phyloP scores from a whole-genome alignment of 2,113 vertebrate genomes.

The Pteruthius melanotis region DNA sequence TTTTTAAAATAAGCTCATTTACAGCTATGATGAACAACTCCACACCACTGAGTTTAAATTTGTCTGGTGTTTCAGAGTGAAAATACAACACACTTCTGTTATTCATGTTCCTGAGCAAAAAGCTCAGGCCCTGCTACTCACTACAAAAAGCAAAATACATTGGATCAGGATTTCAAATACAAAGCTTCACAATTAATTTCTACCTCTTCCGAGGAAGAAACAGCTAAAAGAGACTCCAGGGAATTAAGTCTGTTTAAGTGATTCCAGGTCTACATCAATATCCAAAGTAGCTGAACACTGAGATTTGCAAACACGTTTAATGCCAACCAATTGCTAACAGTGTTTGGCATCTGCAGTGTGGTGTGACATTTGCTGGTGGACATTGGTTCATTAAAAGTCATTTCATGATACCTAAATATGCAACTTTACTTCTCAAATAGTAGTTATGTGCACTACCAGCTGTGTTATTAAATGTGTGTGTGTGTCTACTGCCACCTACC shows the following conservation, averaged over 20 bases:
- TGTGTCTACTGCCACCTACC: constrained; percentile 42
- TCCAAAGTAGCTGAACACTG: background rate
- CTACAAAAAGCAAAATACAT: background rate
- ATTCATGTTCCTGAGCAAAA: background rate
- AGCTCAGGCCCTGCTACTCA: background rate
- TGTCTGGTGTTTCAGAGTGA: background rate
- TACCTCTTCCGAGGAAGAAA: background rate
- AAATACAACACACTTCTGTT: background rate
- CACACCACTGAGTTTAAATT: background rate
- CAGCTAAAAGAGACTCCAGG: background rate
- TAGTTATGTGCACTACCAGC: no score
- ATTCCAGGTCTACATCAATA: background rate
- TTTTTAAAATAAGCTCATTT: background rate
- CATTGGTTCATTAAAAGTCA: background rate
- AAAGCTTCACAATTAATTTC: background rate
- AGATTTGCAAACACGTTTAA: background rate
- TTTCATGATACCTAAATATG: background rate
- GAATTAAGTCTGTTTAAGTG: background rate
- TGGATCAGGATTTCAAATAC: background rate
- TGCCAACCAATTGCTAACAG: background rate
- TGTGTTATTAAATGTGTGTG: background rate
- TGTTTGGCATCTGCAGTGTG: background rate
- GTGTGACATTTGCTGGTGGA: background rate
- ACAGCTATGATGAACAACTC: background rate
- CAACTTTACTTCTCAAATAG: background rate